These are phyloP conservation scores for Achatina immaculata DNA, from an alignment of 1,140 invertebrate species.

Conservation along the genomic window DNA sequence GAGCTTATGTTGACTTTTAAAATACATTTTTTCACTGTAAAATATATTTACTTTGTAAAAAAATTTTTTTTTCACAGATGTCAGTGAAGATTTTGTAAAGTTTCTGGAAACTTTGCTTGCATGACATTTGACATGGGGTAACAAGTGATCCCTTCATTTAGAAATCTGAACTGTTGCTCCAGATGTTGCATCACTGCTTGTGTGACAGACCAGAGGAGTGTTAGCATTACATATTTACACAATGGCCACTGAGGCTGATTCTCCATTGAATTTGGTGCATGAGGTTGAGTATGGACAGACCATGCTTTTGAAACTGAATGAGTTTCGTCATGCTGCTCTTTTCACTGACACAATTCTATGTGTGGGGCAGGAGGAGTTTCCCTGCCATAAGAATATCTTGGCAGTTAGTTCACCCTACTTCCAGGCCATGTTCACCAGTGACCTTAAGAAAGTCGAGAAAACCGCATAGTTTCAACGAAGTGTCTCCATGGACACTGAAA, in stretches of 20 bases:
- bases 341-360: conserved; percentile 69
- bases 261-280: conserved; percentile 7
- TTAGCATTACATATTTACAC: not conserved
- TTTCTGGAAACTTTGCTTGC: not conserved
- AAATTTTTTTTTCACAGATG: not conserved
- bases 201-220: not conserved
- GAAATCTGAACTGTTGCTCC: not conserved
- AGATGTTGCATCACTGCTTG: not conserved
- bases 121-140: conserved; percentile 12
- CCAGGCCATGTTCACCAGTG: conserved; percentile 72
- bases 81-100: not conserved
- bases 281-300: conserved; percentile 58
- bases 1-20: too few relatives aligned
- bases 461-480: conserved; percentile 68
- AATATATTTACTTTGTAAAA: too few relatives aligned
- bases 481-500: conserved; percentile 71
- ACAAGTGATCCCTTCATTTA: not conserved
- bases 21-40: too few relatives aligned
- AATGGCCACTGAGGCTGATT: not conserved
- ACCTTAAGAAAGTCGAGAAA: conserved; percentile 69
- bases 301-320: conserved; percentile 64
- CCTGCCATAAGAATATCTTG: conserved; percentile 71
- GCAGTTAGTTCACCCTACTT: conserved; percentile 72
- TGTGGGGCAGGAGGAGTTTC: conserved; percentile 69
- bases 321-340: conserved; percentile 53